These are phyloP conservation scores for Epizoanthus rinbou DNA, from an alignment of 92 coral and sea anemone genomes.

Conservation along the genomic window DNA sequence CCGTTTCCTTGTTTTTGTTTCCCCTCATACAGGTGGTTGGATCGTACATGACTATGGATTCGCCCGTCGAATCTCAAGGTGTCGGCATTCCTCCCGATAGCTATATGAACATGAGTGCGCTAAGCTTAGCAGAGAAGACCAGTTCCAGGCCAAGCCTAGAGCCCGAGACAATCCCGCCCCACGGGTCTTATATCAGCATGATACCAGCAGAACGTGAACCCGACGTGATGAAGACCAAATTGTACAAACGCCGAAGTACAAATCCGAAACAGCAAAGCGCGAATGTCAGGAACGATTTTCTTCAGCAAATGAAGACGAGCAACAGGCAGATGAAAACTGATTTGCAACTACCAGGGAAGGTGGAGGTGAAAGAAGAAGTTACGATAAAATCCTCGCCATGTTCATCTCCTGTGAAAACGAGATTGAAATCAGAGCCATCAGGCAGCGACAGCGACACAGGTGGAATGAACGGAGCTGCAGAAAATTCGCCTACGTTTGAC, in stretches of 20 bases:
- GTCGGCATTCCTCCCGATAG: background rate
- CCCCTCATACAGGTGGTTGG: background rate
- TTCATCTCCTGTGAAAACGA: background rate
- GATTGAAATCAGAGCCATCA: background rate
- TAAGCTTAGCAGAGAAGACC: conserved; percentile 3
- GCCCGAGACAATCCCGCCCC: background rate
- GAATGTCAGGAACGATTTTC: conserved; percentile 25
- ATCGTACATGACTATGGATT: conserved; percentile 28
- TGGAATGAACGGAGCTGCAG: conserved; percentile 7
- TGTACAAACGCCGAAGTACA: conserved; percentile 12
- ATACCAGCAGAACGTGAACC: conserved; percentile 4
- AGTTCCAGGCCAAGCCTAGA: background rate
- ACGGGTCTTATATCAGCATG: conserved; percentile 21
- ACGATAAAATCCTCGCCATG: conserved; percentile 7
- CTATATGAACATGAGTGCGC: conserved; percentile 21
- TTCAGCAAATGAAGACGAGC: conserved; percentile 38
- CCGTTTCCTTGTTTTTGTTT: too few relatives aligned
- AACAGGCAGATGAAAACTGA: conserved; percentile 17
- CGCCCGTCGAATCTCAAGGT: background rate
- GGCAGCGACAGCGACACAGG: background rate
- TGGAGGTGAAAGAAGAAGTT: conserved; percentile 15
- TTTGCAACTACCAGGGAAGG: background rate
- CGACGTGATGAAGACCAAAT: background rate
- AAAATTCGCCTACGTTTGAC: background rate
- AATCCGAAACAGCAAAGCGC: conserved; percentile 36